Evolutionary conservation across 92 coral and sea anemone species (phyloP), one percentile per base, ranked within the genome.

Genomic region (Umimayanthus kanabou): DNA sequence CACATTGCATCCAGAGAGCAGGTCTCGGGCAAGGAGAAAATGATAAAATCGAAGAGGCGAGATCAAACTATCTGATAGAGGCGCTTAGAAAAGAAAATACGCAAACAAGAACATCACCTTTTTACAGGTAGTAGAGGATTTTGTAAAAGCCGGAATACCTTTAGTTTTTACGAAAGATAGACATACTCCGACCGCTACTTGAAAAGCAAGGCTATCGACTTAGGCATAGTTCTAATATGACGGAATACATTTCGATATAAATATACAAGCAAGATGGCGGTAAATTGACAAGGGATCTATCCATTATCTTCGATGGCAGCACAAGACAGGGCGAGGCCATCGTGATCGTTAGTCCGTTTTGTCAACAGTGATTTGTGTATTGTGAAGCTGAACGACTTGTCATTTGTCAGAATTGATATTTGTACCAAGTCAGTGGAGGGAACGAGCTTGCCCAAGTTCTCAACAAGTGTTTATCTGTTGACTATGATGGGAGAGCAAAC

Each of bases 401-500:
- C 67, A 88, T n/a, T n/a, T n/a, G n/a, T n/a, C n/a, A n/a, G 93
- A 88, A 88, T 84, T 43, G 90, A 45, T 45, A 45, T 45, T 45
- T 86, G 92, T 81, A 86, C 76, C 89, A 90, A 85, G 87, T 69
- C 92, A 75, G 86, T 85, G 43, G 86, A 86, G 33, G 81, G 29
- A 66, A 89, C 88, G 49, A 89, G 89, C 86, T 90, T 80, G 89
- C 92, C 25, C 89, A 81, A 77, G 92, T 90, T 9, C 92, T 90
- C 87, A 90, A 90, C 89, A 90, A 90, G 85, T 85, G 86, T 81
- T 87, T 85, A 73, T 28, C 26, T 79, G 43, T 90, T n/a, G 89
- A 90, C 8, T 89, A 84, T 23, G 89, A 76, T 64, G 86, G 87
- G 73, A 75, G 90, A 81, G 88, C 49, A 58, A 78, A 82, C 79